Base-by-base conservation (phyloP, 2,797 vertebrate species). In the Sitta carolinensis region DNA sequence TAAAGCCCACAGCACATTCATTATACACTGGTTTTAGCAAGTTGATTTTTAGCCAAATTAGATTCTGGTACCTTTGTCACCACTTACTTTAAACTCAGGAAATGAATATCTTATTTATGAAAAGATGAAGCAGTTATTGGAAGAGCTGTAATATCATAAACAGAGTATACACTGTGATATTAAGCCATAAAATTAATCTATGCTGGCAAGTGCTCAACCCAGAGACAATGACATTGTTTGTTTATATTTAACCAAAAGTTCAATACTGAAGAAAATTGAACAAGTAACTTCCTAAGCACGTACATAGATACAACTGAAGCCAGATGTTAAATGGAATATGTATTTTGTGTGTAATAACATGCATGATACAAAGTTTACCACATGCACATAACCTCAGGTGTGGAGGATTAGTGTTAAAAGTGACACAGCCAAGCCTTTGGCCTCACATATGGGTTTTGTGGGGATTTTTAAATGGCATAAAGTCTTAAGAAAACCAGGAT, bases 1-100 rank as follows among this genome's bases (percentile, higher is more conserved):
- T 42, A 75, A 83, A 76, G 9, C 14, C 63, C 55, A 67, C 30
- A 92, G 74, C 45, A 69, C 48, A 61, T 63, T 62, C 52, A 73
- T 82, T 89, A 36, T 5, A 61, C 68, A 57, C 59, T 77, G 62
- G 34, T 74, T 91, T 64, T 20, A 90, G 57, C 34, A 66, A 76
- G 70, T 36, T 93, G 77, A 81, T 73, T 92, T 81, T 84, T 34
- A 86, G 69, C 55, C 83, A 93, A 92, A 95, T 95, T 86, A 95
- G 25, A 87, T 84, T 61, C 42, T 73, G 45, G 59, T 70, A 82
- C 76, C 68, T 87, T 79, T 79, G 74, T 83, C 64, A 91, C 42
- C 57, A 82, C 51, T 78, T 76, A 55, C 55, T 90, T 90, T 79
- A 89, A 94, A 82, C 22, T 82, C 92, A 89, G 75, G 93, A 95